A percentile compares a stretch with the other conserved stretches of the same genome.
Evolutionary conservation across 2,797 vertebrate species (phyloP).

Genomic region (Rhinella marina): DNA sequence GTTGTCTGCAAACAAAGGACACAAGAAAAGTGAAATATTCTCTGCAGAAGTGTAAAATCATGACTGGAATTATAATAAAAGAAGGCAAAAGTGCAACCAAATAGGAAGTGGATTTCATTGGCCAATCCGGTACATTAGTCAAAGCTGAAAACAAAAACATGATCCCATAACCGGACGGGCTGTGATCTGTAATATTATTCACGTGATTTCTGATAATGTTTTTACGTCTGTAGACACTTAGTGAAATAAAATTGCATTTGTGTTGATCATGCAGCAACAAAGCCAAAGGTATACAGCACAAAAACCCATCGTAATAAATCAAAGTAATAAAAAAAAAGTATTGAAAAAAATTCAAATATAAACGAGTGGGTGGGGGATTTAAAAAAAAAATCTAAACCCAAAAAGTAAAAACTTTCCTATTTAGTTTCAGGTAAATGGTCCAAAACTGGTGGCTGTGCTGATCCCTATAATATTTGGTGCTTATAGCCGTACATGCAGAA

Average conservation of each 20-base stretch:
- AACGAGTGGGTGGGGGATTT: no score
- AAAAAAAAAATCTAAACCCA: no score
- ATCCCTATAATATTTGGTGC: no score
- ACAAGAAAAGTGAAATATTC: background rate
- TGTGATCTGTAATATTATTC: background rate
- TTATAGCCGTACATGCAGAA: no score
- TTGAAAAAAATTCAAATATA: no score
- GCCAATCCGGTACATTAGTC: background rate
- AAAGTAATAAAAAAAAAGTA: background rate
- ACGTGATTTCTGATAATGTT: background rate
- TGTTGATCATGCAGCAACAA: slow-evolving; percentile 3
- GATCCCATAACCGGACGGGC: background rate
- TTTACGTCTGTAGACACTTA: background rate
- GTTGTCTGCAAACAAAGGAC: background rate
- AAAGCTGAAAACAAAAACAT: background rate
- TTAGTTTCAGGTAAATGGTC: background rate
- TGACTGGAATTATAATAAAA: background rate
- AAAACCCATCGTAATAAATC: background rate
- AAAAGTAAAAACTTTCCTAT: no score
- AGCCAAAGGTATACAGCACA: background rate
- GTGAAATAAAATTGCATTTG: slow-evolving; percentile 1
- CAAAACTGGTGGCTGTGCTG: no score
- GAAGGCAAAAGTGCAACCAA: background rate
- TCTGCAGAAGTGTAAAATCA: background rate
- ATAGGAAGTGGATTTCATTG: background rate